Percentiles rank a stretch among this genome's conserved stretches.
Conservation (phyloP, 2,113 vertebrate species). For the Rynchops niger region DNA sequence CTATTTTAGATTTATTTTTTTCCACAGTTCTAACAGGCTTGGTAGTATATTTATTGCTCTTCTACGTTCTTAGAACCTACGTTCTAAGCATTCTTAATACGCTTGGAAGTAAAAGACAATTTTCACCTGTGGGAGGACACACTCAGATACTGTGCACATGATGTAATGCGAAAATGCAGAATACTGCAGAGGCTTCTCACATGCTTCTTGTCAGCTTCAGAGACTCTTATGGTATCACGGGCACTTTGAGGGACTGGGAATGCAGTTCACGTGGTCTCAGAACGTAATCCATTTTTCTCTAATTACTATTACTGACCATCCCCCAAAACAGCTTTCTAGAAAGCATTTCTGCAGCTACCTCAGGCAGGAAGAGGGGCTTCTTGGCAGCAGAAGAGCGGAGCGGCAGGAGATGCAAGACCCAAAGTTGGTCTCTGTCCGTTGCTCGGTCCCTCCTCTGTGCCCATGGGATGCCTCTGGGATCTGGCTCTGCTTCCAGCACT, state of each 20-base stretch:
- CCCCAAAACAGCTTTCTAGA: not conserved
- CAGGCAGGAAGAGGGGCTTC: not conserved
- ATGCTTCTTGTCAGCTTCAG: not conserved
- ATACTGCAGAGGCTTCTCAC: not conserved
- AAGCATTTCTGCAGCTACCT: not conserved
- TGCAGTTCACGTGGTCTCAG: not conserved
- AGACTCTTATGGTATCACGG: fast-evolving
- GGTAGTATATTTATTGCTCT: not conserved
- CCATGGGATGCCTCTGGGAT: fast-evolving
- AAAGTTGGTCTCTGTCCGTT: not conserved
- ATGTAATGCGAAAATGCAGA: not conserved
- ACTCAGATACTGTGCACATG: not conserved
- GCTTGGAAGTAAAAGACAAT: not conserved
- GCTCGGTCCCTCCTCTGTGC: not conserved
- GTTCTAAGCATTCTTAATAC: not conserved
- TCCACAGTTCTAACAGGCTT: not conserved
- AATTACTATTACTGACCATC: not conserved
- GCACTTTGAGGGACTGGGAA: not conserved
- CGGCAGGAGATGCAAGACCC: not conserved
- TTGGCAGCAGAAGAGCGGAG: not conserved
- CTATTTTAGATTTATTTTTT: not conserved
- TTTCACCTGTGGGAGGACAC: not conserved
- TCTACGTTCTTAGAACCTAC: no score
- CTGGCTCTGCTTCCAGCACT: not conserved
- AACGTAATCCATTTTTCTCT: not conserved